Percentiles rank a stretch among this genome's conserved stretches.
phyloP scores from a whole-genome alignment of 2,797 vertebrate genomes.

The Centroberyx gerrardi region DNA sequence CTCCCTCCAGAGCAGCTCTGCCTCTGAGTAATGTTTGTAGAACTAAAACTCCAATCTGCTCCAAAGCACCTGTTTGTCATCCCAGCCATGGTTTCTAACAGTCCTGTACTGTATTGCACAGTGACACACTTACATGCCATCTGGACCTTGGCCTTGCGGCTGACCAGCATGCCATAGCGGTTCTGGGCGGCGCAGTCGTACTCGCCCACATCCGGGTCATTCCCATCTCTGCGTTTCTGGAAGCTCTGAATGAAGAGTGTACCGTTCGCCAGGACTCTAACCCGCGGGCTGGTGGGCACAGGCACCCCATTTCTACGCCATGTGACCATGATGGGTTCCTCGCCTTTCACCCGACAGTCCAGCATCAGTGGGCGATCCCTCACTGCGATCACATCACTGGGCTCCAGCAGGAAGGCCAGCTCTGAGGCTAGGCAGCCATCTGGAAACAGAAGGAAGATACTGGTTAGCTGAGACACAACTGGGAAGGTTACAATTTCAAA shows the following conservation, averaged over 20 bases:
- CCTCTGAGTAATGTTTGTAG: too few relatives aligned
- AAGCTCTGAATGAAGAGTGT: constrained; percentile 82
- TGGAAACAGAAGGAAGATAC: constrained; percentile 44
- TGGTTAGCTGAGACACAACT: background rate
- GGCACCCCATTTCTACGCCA: constrained; percentile 81
- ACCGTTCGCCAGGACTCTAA: constrained; percentile 76
- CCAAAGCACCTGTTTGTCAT: too few relatives aligned
- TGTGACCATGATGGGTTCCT: constrained; percentile 77
- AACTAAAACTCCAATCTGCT: too few relatives aligned
- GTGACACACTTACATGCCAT: constrained; percentile 83
- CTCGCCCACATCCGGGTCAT: constrained; percentile 74
- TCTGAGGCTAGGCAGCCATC: constrained; percentile 76
- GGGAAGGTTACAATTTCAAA: background rate
- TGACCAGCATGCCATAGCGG: constrained; percentile 83
- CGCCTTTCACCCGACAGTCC: constrained; percentile 83
- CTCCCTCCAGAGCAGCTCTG: too few relatives aligned
- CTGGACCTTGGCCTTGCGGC: constrained; percentile 81
- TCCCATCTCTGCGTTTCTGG: constrained; percentile 76
- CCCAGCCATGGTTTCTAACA: background rate
- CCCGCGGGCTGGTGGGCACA: constrained; percentile 58
- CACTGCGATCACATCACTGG: constrained; percentile 83
- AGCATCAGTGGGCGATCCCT: constrained; percentile 77
- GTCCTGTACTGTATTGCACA: background rate
- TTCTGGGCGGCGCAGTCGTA: constrained; percentile 85
- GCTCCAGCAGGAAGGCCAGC: constrained; percentile 84